phyloP scores from a whole-genome alignment of 1,140 invertebrate genomes.

The Glomeris maerens region DNA sequence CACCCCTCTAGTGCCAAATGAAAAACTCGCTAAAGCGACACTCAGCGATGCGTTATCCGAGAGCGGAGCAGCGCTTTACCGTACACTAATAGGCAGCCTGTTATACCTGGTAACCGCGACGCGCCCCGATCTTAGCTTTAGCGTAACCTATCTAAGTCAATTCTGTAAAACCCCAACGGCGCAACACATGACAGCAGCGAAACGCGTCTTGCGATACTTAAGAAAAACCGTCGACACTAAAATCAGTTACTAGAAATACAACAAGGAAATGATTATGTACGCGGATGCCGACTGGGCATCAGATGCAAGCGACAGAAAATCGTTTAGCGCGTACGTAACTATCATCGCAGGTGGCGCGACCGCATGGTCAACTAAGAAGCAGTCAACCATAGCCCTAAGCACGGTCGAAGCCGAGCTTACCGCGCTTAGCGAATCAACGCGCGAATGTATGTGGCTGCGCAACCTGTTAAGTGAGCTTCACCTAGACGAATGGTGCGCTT shows the following conservation, averaged over 20 bases:
- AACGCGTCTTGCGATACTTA: background rate
- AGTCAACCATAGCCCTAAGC: conserved; percentile 4
- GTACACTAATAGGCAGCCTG: no score
- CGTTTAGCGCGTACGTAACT: background rate
- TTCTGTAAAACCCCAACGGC: background rate
- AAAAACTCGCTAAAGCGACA: no score
- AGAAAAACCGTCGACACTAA: conserved; percentile 2
- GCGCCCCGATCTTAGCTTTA: no score
- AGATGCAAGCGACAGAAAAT: conserved; percentile 11
- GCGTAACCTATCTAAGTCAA: no score
- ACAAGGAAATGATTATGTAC: no score
- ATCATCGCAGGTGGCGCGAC: no score
- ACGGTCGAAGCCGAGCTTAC: conserved; percentile 8
- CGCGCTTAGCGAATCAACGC: conserved; percentile 8
- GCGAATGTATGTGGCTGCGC: conserved; percentile 22
- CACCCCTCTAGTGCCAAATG: no score
- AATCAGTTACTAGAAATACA: background rate
- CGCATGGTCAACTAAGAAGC: conserved; percentile 3
- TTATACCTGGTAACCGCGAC: no score
- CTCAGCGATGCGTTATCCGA: no score
- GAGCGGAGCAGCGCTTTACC: no score
- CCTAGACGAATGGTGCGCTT: no score
- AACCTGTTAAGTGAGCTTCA: no score
- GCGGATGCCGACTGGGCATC: background rate
- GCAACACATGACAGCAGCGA: background rate